These are phyloP conservation scores for Philaethria dido DNA, from an alignment of 2,888 invertebrate genomes.

Conservation along the genomic window DNA sequence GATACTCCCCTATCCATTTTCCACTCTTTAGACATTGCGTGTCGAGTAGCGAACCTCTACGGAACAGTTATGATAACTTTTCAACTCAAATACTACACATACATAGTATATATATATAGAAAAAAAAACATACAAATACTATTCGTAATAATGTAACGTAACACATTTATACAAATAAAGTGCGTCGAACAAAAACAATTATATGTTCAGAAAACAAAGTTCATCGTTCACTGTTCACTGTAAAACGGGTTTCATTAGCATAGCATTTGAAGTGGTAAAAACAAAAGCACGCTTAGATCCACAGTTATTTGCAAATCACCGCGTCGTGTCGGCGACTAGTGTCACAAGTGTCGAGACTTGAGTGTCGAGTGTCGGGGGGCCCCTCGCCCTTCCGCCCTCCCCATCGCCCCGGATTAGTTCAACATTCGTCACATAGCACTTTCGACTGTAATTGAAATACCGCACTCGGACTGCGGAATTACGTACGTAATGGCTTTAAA, in stretches of 20 bases:
- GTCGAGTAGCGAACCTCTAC: no score
- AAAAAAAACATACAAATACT: not conserved
- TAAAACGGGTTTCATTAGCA: slow-evolving; percentile 10
- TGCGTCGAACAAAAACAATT: not conserved
- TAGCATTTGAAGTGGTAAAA: slow-evolving; percentile 6
- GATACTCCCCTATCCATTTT: no score
- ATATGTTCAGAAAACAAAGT: slow-evolving; percentile 6
- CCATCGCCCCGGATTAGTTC: slow-evolving; percentile 35
- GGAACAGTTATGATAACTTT: no score
- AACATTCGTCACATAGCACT: slow-evolving; percentile 40
- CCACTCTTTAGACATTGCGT: no score
- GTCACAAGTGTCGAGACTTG: not conserved
- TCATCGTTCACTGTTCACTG: slow-evolving; percentile 1
- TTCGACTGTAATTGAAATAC: slow-evolving; percentile 42
- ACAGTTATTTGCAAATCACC: slow-evolving; percentile 23
- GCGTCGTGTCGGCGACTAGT: not conserved
- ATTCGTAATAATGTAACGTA: not conserved
- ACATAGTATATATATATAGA: no score
- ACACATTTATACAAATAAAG: not conserved
- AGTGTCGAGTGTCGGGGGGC: slow-evolving; percentile 4
- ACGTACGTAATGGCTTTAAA: slow-evolving; percentile 31
- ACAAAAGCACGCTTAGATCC: slow-evolving; percentile 20
- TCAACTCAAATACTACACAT: no score
- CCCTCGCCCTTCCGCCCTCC: not conserved
- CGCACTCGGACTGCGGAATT: slow-evolving; percentile 28